phyloP scores from a whole-genome alignment of 2,888 invertebrate genomes.

The Dione juno region DNA sequence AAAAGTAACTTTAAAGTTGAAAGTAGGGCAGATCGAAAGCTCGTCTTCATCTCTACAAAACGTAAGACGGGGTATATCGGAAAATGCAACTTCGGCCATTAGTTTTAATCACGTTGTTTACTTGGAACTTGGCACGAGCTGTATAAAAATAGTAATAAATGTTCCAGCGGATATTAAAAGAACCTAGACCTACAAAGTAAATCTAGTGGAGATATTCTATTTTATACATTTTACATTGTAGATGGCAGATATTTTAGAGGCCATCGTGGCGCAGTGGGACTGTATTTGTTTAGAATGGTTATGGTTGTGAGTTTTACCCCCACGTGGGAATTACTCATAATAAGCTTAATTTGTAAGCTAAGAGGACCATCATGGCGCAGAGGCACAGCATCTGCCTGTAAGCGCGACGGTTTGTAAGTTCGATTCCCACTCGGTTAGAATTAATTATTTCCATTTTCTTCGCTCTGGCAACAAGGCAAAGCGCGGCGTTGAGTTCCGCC shows the following conservation, averaged over 20 bases:
- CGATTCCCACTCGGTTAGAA: too few relatives aligned
- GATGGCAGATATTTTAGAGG: background rate
- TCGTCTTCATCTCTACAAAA: constrained; percentile 4
- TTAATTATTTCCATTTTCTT: too few relatives aligned
- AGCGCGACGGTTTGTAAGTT: too few relatives aligned
- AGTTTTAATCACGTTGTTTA: constrained; percentile 28
- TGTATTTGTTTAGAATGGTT: background rate
- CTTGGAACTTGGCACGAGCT: constrained; percentile 5
- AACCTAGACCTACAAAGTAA: constrained; percentile 8
- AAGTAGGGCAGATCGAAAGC: constrained; percentile 12
- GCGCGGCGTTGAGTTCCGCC: too few relatives aligned
- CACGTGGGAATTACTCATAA: too few relatives aligned
- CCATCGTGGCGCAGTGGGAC: too few relatives aligned
- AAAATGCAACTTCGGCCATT: constrained; percentile 22
- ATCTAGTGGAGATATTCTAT: background rate
- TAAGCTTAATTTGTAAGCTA: too few relatives aligned
- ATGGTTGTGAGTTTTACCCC: too few relatives aligned
- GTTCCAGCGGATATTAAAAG: constrained; percentile 10
- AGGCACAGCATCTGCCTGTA: too few relatives aligned
- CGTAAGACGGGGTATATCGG: constrained; percentile 15
- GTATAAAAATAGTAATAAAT: constrained; percentile 28
- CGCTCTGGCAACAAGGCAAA: too few relatives aligned
- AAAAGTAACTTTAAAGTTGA: constrained; percentile 7
- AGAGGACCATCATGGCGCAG: too few relatives aligned
- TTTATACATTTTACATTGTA: background rate